Conservation (phyloP, 2,888 invertebrate species). For the Drosophila mayaguana region DNA sequence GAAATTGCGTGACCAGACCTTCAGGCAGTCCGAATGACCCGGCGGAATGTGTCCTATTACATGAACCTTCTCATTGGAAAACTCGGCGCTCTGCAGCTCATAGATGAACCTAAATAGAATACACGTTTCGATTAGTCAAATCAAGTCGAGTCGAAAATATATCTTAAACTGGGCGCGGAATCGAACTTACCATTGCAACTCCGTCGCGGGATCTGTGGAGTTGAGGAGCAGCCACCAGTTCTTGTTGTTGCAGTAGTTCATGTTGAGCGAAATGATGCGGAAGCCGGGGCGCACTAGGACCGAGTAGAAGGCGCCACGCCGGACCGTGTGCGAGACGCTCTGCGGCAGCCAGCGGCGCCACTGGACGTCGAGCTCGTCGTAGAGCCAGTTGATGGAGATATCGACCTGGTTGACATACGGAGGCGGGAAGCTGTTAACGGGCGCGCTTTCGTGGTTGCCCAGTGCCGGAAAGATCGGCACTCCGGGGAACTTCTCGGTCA, state of each 20-base stretch:
- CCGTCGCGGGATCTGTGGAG: slow-evolving; percentile 97
- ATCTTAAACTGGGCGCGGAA: background rate
- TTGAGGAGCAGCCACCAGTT: slow-evolving; percentile 98
- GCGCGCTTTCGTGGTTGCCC: slow-evolving; percentile 98
- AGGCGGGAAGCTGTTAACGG: slow-evolving; percentile 97
- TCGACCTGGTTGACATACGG: slow-evolving; percentile 93
- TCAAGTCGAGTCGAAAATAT: background rate
- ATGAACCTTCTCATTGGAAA: slow-evolving; percentile 97
- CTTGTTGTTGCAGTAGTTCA: slow-evolving; percentile 98
- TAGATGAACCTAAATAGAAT: slow-evolving; percentile 88
- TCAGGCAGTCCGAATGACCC: slow-evolving; percentile 95
- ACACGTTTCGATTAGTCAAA: background rate
- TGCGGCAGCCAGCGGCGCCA: slow-evolving; percentile 97
- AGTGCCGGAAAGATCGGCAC: slow-evolving; percentile 97
- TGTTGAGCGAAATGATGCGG: slow-evolving; percentile 96
- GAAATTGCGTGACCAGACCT: slow-evolving; percentile 98
- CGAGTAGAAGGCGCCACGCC: slow-evolving; percentile 96
- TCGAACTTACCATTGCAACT: slow-evolving; percentile 92
- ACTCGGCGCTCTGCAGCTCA: slow-evolving; percentile 96
- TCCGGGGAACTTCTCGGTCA: slow-evolving; percentile 94
- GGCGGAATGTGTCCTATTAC: slow-evolving; percentile 99
- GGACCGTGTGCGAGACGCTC: slow-evolving; percentile 93
- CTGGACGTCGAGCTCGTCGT: slow-evolving; percentile 94
- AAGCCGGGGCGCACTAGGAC: slow-evolving; percentile 95
- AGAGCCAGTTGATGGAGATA: slow-evolving; percentile 95